phyloP scores from a whole-genome alignment of 2,797 vertebrate species.

The Gastrophryne carolinensis region DNA sequence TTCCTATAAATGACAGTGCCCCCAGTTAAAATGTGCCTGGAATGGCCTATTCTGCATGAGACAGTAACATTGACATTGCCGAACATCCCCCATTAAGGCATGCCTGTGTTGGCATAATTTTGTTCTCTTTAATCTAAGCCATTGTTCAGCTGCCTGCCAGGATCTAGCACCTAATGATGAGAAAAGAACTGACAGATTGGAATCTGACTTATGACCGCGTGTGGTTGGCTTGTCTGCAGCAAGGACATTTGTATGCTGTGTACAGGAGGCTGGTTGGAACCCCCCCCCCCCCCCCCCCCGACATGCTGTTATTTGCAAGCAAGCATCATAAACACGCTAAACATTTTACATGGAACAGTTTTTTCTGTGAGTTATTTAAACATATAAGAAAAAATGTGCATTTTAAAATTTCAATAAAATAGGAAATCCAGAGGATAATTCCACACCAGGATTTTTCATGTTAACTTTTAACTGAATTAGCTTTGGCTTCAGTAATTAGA shows the following conservation, averaged over 20 bases:
- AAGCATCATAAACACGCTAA: not conserved
- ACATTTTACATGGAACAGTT: not conserved
- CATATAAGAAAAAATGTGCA: too few relatives aligned
- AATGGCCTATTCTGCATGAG: not conserved
- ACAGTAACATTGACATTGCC: slow-evolving; percentile 46
- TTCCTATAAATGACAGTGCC: slow-evolving; percentile 9
- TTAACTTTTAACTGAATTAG: too few relatives aligned
- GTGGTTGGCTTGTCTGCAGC: slow-evolving; percentile 10
- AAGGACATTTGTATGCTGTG: slow-evolving; percentile 19
- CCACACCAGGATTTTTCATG: too few relatives aligned
- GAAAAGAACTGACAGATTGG: slow-evolving; percentile 16
- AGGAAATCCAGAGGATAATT: too few relatives aligned
- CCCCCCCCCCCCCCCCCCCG: not conserved
- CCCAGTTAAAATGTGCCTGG: slow-evolving; percentile 10
- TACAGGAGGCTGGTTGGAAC: not conserved
- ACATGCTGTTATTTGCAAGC: not conserved
- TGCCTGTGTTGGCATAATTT: slow-evolving; percentile 16
- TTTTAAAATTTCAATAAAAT: too few relatives aligned
- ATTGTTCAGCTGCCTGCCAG: slow-evolving; percentile 1
- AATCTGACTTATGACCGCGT: slow-evolving; percentile 7
- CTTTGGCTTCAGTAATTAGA: too few relatives aligned
- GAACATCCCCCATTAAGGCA: slow-evolving; percentile 37
- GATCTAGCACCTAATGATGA: slow-evolving; percentile 24
- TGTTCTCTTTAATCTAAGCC: slow-evolving; percentile 25
- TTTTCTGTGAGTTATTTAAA: too few relatives aligned